Evolutionary conservation across 1,140 invertebrate species (phyloP).

Genomic region (Atta cephalotes): DNA sequence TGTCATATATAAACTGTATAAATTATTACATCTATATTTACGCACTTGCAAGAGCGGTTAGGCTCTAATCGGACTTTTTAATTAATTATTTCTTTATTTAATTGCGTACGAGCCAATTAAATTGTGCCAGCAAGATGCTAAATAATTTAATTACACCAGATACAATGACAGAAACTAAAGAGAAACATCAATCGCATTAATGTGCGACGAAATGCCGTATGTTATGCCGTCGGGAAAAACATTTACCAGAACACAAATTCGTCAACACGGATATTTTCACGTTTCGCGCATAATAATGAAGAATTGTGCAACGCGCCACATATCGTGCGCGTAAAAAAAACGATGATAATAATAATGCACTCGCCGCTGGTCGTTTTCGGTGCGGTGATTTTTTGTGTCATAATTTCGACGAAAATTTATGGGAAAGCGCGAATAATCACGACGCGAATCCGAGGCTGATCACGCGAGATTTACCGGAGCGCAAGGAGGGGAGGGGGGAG

Average conservation of each 20-base stretch:
- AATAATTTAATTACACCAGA: constrained; percentile 16
- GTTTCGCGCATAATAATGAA: neutral
- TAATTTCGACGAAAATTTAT: constrained; percentile 42
- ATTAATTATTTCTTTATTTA: constrained; percentile 13
- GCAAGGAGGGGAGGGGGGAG: no score
- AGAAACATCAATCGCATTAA: constrained; percentile 33
- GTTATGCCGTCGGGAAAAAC: neutral
- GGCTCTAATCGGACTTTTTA: neutral
- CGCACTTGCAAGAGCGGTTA: neutral
- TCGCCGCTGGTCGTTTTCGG: neutral
- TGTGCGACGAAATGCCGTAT: neutral
- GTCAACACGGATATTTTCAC: constrained; percentile 27
- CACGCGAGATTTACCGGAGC: constrained; percentile 32
- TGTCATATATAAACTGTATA: neutral
- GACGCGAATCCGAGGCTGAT: constrained; percentile 1
- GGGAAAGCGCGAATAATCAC: constrained; percentile 11
- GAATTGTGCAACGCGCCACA: neutral
- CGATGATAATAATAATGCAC: constrained; percentile 6
- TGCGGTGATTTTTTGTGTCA: constrained; percentile 31
- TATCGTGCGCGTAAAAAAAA: neutral
- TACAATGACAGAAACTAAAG: neutral
- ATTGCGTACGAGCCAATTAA: neutral
- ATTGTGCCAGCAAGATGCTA: neutral
- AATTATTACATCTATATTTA: neutral
- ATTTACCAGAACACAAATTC: neutral